phyloP scores from a whole-genome alignment of 2,797 vertebrate genomes.

The Ptychobarbus kaznakovi region DNA sequence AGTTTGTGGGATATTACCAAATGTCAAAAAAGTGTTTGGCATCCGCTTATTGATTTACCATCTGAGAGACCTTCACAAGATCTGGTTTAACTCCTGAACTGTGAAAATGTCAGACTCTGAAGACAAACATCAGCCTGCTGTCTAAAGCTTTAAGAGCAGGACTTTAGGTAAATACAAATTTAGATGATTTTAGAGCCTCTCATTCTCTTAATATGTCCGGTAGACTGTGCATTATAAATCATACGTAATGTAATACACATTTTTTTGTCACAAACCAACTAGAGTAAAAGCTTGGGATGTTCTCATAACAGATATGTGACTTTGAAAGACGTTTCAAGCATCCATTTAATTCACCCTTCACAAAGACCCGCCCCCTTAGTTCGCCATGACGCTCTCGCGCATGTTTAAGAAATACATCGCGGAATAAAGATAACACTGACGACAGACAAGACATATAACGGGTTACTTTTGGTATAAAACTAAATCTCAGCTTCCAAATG shows the following conservation, averaged over 20 bases:
- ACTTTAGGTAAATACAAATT: conserved; percentile 20
- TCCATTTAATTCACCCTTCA: neutral
- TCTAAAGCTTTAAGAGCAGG: conserved; percentile 16
- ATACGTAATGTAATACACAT: neutral
- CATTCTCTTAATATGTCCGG: neutral
- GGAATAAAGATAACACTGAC: neutral
- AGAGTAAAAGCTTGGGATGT: neutral
- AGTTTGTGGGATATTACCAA: conserved; percentile 1
- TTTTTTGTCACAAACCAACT: neutral
- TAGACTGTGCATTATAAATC: neutral
- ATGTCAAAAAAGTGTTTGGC: conserved; percentile 9
- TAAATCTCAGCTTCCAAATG: neutral
- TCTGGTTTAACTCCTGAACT: conserved; percentile 37
- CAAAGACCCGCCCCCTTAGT: neutral
- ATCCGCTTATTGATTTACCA: conserved; percentile 41
- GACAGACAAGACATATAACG: neutral
- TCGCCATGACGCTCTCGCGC: neutral
- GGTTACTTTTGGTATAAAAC: neutral
- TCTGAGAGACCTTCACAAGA: conserved; percentile 25
- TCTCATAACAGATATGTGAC: neutral
- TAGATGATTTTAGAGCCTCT: neutral
- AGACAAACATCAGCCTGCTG: conserved; percentile 33
- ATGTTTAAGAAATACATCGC: neutral
- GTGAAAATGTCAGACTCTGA: conserved; percentile 31
- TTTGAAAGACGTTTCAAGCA: neutral